Percentiles rank a stretch among this genome's conserved stretches.
Evolutionary conservation across 1,140 invertebrate species (phyloP).

Genomic region (Drosophila virilis): DNA sequence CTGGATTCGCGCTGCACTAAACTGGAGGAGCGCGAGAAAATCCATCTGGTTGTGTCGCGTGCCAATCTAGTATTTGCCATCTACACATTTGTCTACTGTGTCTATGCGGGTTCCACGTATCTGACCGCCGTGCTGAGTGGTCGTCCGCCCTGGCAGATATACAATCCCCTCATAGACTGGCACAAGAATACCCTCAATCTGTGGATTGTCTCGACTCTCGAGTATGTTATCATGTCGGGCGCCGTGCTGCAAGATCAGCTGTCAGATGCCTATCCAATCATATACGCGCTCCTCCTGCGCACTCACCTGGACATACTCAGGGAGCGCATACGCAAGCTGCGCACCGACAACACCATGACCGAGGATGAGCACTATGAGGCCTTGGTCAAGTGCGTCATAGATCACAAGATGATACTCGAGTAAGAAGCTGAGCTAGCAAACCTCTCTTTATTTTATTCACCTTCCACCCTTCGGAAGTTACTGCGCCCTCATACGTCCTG

Average conservation of each 20-base stretch:
- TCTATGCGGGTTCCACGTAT: slow-evolving; percentile 60
- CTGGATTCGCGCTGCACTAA: slow-evolving; percentile 60
- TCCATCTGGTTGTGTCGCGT: slow-evolving; percentile 55
- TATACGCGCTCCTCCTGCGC: slow-evolving; percentile 58
- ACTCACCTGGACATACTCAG: slow-evolving; percentile 55
- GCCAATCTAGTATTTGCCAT: slow-evolving; percentile 62
- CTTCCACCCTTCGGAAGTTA: slow-evolving; percentile 28
- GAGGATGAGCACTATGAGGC: slow-evolving; percentile 60
- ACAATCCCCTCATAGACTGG: slow-evolving; percentile 62
- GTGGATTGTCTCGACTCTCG: slow-evolving; percentile 56
- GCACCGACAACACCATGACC: slow-evolving; percentile 36
- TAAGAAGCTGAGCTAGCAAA: not conserved
- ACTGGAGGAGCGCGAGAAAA: slow-evolving; percentile 54
- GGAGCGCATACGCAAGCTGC: slow-evolving; percentile 50
- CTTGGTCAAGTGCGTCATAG: slow-evolving; percentile 57
- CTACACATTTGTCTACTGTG: slow-evolving; percentile 65
- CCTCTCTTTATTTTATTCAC: not conserved
- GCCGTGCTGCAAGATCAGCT: slow-evolving; percentile 64
- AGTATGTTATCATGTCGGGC: slow-evolving; percentile 62
- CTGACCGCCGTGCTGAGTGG: slow-evolving; percentile 58
- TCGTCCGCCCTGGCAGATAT: slow-evolving; percentile 61
- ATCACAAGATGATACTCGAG: slow-evolving; percentile 62
- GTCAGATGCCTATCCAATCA: slow-evolving; percentile 54
- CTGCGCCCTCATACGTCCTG: slow-evolving; percentile 52
- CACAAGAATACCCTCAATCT: slow-evolving; percentile 41